phyloP scores from a whole-genome alignment of 2,888 invertebrate genomes.

The Ellobium chinense region DNA sequence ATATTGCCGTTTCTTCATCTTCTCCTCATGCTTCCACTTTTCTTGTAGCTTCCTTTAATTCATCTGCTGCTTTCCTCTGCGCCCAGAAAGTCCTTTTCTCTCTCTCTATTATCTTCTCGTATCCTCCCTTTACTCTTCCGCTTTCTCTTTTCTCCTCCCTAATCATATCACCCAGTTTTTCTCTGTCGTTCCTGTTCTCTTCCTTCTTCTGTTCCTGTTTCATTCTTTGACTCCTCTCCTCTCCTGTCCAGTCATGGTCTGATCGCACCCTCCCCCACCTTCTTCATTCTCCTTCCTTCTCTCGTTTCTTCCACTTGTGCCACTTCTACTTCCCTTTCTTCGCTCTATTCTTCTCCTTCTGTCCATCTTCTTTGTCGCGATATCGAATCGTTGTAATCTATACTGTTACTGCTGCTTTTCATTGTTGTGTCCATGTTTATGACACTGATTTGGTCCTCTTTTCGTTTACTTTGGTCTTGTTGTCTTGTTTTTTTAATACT shows the following conservation, averaged over 20 bases:
- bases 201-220: neutral
- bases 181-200: neutral
- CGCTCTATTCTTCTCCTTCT: too few species aligned
- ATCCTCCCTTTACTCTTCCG: neutral
- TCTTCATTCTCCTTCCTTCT: constrained; percentile 13
- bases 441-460: too few species aligned
- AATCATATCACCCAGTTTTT: neutral
- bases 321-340: too few species aligned
- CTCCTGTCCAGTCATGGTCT: neutral
- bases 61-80: neutral
- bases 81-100: neutral
- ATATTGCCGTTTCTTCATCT: neutral
- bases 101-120: neutral
- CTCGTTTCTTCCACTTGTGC: too few species aligned
- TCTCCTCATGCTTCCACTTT: neutral
- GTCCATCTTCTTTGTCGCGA: too few species aligned
- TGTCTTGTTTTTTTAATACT: too few species aligned
- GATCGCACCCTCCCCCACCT: neutral
- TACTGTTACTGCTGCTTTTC: too few species aligned
- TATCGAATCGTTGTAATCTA: too few species aligned
- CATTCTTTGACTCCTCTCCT: neutral
- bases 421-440: too few species aligned
- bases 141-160: constrained; percentile 13
- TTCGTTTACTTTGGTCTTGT: too few species aligned
- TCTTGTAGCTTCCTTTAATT: neutral